Base-by-base conservation (phyloP, 2,113 vertebrate species). In the Struthio camelus region DNA sequence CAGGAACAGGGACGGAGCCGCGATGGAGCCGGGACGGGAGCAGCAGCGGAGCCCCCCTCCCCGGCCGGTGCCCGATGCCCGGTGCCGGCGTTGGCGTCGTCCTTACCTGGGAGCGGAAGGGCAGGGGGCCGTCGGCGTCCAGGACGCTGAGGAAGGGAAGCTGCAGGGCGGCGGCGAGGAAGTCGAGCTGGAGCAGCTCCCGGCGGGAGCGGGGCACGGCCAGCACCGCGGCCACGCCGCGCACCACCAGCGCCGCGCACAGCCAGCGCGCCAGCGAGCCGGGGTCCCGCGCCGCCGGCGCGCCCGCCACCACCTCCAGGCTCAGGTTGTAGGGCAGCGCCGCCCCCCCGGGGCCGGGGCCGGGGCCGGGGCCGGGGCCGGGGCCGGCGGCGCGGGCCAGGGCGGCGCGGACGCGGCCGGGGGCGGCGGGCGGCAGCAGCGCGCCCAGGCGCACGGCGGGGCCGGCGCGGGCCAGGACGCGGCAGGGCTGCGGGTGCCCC, bases 121-220 rank as follows among this genome's bases (percentile, higher is more conserved):
- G 98, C 89, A 98, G 97, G 32, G 98, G 98, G 89, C 99, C 91
- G 97, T 94, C 98, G 81, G 97, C 93, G 79, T 99, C 98, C 36
- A 98, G 93, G 95, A 99, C 94, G 97, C 99, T 99, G 95, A 99
- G 89, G 97, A 99, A 98, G 12, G 99, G 99, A 93, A 99, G 98
- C 96, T 98, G 97, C 93, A 99, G 94, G 92, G 98, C 98, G 30
- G 98, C 98, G 53, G 99, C 98, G 97, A 99, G 95, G 96, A 99
- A 98, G 75, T 99, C 98, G 98, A 99, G 95, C 97, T 99, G 99
- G 75, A 99, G 98, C 85, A 99, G 97, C 97, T 99, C 99, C 42
- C 98, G 98, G 28, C 98, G 98, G 94, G 96, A 98, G 92, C 99
- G 98, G 34, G 99, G 98, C 97, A 99, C 99, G 46, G 98, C 98